phyloP scores from a whole-genome alignment of 2,888 invertebrate genomes.

The Geotrupes spiniger region DNA sequence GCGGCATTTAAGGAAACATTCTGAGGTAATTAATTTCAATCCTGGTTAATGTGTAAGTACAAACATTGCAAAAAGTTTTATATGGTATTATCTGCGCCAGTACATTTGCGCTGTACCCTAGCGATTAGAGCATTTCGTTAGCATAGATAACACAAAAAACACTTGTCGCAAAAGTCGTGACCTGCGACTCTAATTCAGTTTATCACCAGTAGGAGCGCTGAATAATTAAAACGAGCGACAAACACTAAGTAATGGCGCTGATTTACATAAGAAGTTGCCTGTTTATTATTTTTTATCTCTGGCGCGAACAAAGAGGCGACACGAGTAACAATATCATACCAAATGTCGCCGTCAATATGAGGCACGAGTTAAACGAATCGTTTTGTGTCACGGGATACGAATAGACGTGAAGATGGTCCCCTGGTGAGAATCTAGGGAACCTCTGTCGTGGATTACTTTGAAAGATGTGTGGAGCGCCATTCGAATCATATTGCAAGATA shows the following conservation, averaged over 20 bases:
- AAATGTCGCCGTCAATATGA: not conserved
- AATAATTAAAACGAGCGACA: constrained; percentile 44
- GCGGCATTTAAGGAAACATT: too few relatives aligned
- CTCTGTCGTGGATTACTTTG: constrained; percentile 42
- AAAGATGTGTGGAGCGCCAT: constrained; percentile 43
- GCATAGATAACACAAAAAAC: constrained; percentile 48
- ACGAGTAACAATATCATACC: not conserved
- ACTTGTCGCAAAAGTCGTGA: constrained; percentile 48
- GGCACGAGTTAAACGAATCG: constrained; percentile 12
- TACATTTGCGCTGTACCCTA: constrained; percentile 37
- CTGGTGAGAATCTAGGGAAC: constrained; percentile 42
- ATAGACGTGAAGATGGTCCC: constrained; percentile 39
- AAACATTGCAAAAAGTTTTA: constrained; percentile 21
- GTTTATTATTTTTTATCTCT: constrained; percentile 21
- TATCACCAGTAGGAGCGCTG: constrained; percentile 38
- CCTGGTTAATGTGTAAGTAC: constrained; percentile 16
- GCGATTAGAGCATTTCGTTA: constrained; percentile 46
- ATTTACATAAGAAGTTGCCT: constrained; percentile 30
- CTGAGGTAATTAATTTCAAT: too few relatives aligned
- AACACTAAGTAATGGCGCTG: constrained; percentile 37
- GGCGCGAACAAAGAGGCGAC: constrained; percentile 11
- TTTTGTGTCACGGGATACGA: constrained; percentile 38
- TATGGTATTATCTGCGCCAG: constrained; percentile 22
- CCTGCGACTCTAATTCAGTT: constrained; percentile 44
- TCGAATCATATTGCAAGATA: constrained; percentile 47